These are phyloP conservation scores for Proisotoma minuta DNA, from an alignment of 2,888 invertebrate genomes.

Conservation along the genomic window DNA sequence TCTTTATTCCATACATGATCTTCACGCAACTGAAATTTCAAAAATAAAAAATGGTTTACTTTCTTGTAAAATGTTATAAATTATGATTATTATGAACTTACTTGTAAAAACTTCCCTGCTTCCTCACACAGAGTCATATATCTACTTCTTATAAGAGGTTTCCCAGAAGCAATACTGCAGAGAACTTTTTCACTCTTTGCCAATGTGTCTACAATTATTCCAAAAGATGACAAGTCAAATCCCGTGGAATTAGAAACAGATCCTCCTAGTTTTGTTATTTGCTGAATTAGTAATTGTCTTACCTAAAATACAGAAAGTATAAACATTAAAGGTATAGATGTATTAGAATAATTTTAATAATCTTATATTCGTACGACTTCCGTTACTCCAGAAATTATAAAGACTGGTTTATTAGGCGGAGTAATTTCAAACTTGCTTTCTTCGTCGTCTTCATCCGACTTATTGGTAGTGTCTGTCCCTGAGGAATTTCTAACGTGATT, in stretches of 20 bases:
- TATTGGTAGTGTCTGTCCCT: no score
- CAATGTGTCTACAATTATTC: slow-evolving; percentile 67
- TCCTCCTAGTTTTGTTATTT: slow-evolving; percentile 69
- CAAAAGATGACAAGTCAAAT: slow-evolving; percentile 66
- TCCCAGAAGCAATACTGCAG: slow-evolving; percentile 75
- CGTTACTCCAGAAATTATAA: no score
- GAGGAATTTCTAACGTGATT: slow-evolving; percentile 1
- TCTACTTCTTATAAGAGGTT: slow-evolving; percentile 64
- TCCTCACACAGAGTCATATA: slow-evolving; percentile 67
- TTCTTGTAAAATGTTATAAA: no score
- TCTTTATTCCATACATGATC: slow-evolving; percentile 28
- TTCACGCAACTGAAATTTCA: slow-evolving; percentile 8
- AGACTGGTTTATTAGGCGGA: no score
- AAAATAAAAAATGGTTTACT: no score
- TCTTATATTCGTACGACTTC: no score
- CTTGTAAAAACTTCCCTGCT: slow-evolving; percentile 61
- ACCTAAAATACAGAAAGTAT: no score
- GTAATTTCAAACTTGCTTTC: no score
- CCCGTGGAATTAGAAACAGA: slow-evolving; percentile 56
- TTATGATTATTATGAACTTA: slow-evolving; percentile 52
- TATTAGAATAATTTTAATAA: no score
- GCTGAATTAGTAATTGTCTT: no score
- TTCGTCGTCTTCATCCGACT: background rate
- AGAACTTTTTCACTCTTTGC: slow-evolving; percentile 82
- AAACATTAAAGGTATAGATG: no score